These are phyloP conservation scores for Drosophila kikkawai DNA, from an alignment of 1,140 invertebrate genomes.

Conservation along the genomic window DNA sequence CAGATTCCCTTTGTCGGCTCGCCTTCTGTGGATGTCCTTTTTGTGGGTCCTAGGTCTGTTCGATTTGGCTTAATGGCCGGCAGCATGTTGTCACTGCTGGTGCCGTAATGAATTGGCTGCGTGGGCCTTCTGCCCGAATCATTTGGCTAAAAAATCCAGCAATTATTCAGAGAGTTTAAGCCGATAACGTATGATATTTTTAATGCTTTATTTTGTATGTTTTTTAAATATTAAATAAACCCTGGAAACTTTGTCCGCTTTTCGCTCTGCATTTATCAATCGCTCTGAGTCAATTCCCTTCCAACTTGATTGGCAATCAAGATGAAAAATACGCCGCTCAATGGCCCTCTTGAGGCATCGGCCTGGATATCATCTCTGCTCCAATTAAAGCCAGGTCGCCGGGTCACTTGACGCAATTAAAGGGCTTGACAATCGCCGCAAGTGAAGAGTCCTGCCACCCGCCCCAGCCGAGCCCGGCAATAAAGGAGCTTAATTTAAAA, in stretches of 20 bases:
- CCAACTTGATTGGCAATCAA: conserved; percentile 35
- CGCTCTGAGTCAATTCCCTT: conserved; percentile 6
- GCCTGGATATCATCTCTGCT: conserved; percentile 66
- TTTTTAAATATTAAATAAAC: neutral
- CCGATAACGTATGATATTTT: conserved; percentile 9
- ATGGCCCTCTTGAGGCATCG: conserved; percentile 38
- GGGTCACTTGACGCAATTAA: conserved; percentile 66
- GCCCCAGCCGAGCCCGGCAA: conserved; percentile 23
- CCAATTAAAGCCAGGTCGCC: conserved; percentile 62
- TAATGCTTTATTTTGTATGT: too few species aligned
- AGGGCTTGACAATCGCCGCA: conserved; percentile 46
- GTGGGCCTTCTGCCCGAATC: conserved; percentile 5
- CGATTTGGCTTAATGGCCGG: conserved; percentile 39
- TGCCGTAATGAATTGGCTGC: conserved; percentile 42
- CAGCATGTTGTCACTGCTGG: conserved; percentile 38
- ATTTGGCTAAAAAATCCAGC: conserved; percentile 12
- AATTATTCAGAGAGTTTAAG: conserved; percentile 31
- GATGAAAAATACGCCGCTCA: conserved; percentile 11
- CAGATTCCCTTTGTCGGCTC: conserved; percentile 29
- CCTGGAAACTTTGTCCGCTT: neutral
- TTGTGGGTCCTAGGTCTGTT: conserved; percentile 13
- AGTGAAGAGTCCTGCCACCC: conserved; percentile 8
- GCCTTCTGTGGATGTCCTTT: neutral
- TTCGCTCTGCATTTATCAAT: conserved; percentile 19
- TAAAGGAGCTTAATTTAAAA: conserved; percentile 75